Evolutionary conservation across 2,797 vertebrate genomes (phyloP), one percentile per base, ranked within the genome.

Genomic region (Petrocephalus sullivani): DNA sequence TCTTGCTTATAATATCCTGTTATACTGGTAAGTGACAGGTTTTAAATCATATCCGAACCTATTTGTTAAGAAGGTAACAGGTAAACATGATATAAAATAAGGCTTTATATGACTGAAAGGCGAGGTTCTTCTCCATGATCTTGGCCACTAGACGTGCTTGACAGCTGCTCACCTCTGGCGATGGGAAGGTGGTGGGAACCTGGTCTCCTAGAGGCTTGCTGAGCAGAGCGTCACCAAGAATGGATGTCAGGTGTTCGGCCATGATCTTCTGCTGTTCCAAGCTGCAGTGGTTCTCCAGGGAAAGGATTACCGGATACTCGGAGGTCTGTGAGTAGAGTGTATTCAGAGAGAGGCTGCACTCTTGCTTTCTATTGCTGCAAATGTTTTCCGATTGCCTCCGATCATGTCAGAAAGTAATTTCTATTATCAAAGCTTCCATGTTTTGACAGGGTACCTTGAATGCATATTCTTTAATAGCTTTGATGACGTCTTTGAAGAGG

Each of bases 221-320:
- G 91, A 99, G 19, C 41, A 99, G 96, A 87, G 97, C 95, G 28
- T 95, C 94, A 86, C 97, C 96, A 91, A 99, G 94, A 91, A 98
- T 98, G 6, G 94, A 92, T 0, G 90, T 96, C 95, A 99, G 91
- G 92, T 99, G 97, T 0, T 92, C 91, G 16, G 97, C 97, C 96
- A 99, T 98, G 88, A 96, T 95, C 0, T 93, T 93, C 95, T 99
- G 98, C 94, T 99, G 98, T 58, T 97, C 96, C 1, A 98, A 89
- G 0, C 94, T 97, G 93, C 98, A 99, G 94, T 99, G 98, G 91
- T 98, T 99, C 95, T 99, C 98, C 96, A 99, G 90, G 89, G 98
- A 99, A 84, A 99, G 95, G 94, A 99, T 99, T 85, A 99, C 96
- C 0, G 98, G 98, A 90, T 99, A 99, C 0, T 96, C 94, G 0